Conservation (phyloP, 2,888 invertebrate genomes). For the Drosophila koepferae region DNA sequence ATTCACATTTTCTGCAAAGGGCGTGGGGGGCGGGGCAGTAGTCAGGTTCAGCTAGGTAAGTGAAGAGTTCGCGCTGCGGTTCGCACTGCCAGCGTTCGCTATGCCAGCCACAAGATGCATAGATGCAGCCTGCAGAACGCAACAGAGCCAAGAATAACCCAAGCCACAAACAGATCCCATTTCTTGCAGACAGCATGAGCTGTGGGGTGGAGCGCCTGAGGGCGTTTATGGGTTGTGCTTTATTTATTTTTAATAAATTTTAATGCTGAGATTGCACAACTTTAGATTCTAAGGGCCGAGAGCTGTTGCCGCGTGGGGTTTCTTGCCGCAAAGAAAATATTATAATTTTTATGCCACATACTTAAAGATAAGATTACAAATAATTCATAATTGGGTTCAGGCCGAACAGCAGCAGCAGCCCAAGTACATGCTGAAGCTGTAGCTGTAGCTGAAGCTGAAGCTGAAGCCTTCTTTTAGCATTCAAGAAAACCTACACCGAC, state of each 20-base stretch:
- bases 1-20: slow-evolving; percentile 58
- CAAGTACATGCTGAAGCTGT: neutral
- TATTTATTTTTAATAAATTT: slow-evolving; percentile 76
- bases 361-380: slow-evolving; percentile 77
- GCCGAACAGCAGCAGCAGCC: slow-evolving; percentile 43
- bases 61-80: slow-evolving; percentile 47
- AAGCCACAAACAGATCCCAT: slow-evolving; percentile 43
- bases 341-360: slow-evolving; percentile 77
- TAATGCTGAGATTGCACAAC: slow-evolving; percentile 76
- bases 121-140: slow-evolving; percentile 42
- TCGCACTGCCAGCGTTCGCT: slow-evolving; percentile 52
- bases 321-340: slow-evolving; percentile 70
- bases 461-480: slow-evolving; percentile 13
- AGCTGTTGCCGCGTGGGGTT: slow-evolving; percentile 54
- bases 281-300: slow-evolving; percentile 30
- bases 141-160: slow-evolving; percentile 31
- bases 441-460: neutral
- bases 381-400: slow-evolving; percentile 63
- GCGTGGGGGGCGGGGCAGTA: neutral
- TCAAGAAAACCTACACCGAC: slow-evolving; percentile 34
- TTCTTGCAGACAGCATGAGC: slow-evolving; percentile 11
- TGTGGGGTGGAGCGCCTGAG: neutral
- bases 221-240: slow-evolving; percentile 48
- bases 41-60: neutral
- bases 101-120: slow-evolving; percentile 53